Evolutionary conservation across 2,113 vertebrate genomes (phyloP), one percentile per base, ranked within the genome.

Genomic region (Passer montanus): DNA sequence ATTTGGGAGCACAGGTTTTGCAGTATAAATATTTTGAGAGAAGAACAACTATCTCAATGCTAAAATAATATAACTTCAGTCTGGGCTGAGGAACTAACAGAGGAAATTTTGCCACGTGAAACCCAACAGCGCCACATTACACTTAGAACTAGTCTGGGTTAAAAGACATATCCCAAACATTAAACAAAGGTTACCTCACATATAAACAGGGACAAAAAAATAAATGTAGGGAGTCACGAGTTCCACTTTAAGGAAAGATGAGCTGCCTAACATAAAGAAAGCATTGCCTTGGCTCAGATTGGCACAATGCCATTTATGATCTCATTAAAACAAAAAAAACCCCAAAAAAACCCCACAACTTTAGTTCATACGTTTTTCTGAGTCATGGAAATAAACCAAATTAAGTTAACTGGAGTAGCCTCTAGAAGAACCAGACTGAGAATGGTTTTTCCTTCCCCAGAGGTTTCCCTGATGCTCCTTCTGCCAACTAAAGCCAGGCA

Each of bases 181-280:
- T 80, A 81, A 88, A 84, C 68, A 94, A 79, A 86, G 15, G 35
- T 22, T 74, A 77, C 30, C n/a, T 47, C 53, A 39, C 39, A 26
- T 52, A 72, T 90, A 95, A 95, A 91, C 68, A 90, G 26, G 10
- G 21, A 73, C 63, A 89, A 81, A 59, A 59, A 91, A 94, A 58
- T 59, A 28, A 95, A 93, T 14, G 18, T 13, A 22, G 37, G 26
- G 7, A 90, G 66, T 89, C 77, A 68, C 2, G 27, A 76, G 67
- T 62, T 90, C 41, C 80, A 52, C 46, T 75, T 76, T 0, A 20
- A 43, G 43, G 11, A 46, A 90, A 66, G 60, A 81, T 31, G 43
- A 67, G 50, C 50, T 39, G 62, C 49, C 59, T 75, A 80, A 60
- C 52, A 26, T 46, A 81, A 94, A 94, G 93, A 53, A 64, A 85